A percentile compares a stretch with the other conserved stretches of the same genome.
These are phyloP conservation scores for Rhamnusium bicolor DNA, from an alignment of 2,888 invertebrate species.

Conservation along the genomic window DNA sequence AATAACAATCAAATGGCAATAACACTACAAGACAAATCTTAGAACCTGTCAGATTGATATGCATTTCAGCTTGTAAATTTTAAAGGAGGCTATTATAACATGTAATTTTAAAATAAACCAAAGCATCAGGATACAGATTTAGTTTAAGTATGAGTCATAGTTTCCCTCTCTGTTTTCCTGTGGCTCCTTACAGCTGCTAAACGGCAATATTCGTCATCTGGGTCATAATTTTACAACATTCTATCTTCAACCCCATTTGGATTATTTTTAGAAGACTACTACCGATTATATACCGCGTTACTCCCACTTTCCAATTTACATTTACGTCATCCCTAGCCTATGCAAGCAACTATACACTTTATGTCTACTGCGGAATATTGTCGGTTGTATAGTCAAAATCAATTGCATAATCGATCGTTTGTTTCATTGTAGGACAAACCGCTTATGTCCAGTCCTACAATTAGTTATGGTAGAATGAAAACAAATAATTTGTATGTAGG, in stretches of 20 bases:
- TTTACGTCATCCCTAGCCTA: not conserved
- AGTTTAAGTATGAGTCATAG: constrained; percentile 55
- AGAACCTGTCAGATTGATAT: constrained; percentile 16
- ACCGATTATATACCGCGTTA: constrained; percentile 21
- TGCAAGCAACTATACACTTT: not conserved
- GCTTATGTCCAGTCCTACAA: constrained; percentile 9
- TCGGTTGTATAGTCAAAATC: not conserved
- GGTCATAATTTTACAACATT: constrained; percentile 51
- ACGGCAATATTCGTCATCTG: constrained; percentile 52
- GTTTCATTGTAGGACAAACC: constrained; percentile 2
- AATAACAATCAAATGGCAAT: constrained; percentile 14
- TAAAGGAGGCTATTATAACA: constrained; percentile 34
- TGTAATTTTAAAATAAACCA: constrained; percentile 52
- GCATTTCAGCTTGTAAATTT: constrained; percentile 10
- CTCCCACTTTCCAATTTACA: not conserved
- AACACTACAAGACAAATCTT: constrained; percentile 10
- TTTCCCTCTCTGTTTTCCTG: constrained; percentile 55
- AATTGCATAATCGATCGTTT: constrained; percentile 10
- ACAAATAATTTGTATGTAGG: constrained; percentile 28
- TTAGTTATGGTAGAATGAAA: constrained; percentile 28
- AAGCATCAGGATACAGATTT: constrained; percentile 55
- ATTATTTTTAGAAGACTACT: constrained; percentile 46
- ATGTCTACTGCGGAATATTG: not conserved
- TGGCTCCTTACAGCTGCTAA: constrained; percentile 50
- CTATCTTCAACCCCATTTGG: constrained; percentile 50